These are phyloP conservation scores for Anguilla megastoma DNA, from an alignment of 2,797 vertebrate species.

Conservation along the genomic window DNA sequence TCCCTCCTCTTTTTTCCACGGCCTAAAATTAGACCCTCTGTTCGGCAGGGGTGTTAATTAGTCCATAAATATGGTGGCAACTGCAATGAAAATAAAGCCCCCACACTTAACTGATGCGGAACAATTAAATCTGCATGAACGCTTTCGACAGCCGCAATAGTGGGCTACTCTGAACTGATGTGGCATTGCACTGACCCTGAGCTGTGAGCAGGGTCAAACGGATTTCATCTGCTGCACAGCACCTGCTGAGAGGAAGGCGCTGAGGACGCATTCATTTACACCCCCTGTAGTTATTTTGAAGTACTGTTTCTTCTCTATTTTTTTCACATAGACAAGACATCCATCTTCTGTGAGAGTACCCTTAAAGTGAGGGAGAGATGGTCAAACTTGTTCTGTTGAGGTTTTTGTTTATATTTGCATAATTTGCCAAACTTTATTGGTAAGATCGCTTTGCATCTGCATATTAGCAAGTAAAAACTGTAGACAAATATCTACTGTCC, in stretches of 20 bases:
- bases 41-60: neutral
- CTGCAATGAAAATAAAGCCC: neutral
- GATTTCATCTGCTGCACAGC: conserved; percentile 7
- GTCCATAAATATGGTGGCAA: neutral
- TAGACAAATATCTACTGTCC: no score
- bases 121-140: neutral
- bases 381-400: neutral
- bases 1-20: neutral
- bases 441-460: no score
- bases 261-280: neutral
- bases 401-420: no score
- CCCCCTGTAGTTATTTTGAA: neutral
- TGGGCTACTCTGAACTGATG: neutral
- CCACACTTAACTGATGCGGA: neutral
- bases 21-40: neutral
- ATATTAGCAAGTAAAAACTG: no score
- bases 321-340: neutral
- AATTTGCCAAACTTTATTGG: no score
- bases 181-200: neutral
- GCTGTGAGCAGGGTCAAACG: neutral
- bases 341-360: neutral
- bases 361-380: neutral
- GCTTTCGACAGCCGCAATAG: conserved; percentile 28
- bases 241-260: neutral
- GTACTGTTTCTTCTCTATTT: neutral